Base-by-base conservation (phyloP, 2,113 vertebrate genomes). In the Megalops atlanticus region DNA sequence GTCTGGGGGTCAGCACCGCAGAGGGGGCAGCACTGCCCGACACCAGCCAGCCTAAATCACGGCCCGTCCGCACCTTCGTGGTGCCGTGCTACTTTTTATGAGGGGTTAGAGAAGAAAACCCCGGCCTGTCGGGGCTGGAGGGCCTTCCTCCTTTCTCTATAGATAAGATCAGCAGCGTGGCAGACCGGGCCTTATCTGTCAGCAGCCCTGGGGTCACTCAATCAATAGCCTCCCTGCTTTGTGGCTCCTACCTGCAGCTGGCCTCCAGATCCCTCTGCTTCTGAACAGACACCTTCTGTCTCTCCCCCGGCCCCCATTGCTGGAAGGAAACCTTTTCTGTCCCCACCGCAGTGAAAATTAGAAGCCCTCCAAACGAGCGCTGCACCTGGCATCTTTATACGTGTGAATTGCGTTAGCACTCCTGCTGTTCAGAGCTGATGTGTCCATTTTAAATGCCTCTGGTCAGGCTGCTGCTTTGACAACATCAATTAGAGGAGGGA, bases 201-300 rank as follows among this genome's bases (percentile, higher is more conserved):
- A 72, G 45, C 86, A 81, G 86, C 86, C 80, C 77, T 18, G 78
- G 85, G 88, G 86, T 90, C 83, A 74, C 80, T 74, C 87, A 83
- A 86, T 88, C 87, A 89, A 87, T 90, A 88, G 84, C 84, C 74
- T 79, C 81, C 85, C 73, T 85, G 82, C 89, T 91, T 89, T 91
- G 86, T 91, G 88, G 89, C 88, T 85, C 85, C 85, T 90, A 85
- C 85, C 80, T 89, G 90, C 88, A 89, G 83, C 86, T 45, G 71
- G 90, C 85, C 88, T 79, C 58, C 69, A 16, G 31, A 14, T 6
- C 21, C n/a, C 52, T 3, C 52, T 58, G 0, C 52, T n/a, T 2
- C 1, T 24, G 0, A n/a, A 64, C 58, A 31, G 18, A n/a, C 58
- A n/a, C n/a, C n/a, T 64, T 64, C n/a, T 81, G 82, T 71, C n/a